A percentile compares a stretch with the other conserved stretches of the same genome.
Conservation (phyloP, 2,113 vertebrate species). For the Apteryx owenii region DNA sequence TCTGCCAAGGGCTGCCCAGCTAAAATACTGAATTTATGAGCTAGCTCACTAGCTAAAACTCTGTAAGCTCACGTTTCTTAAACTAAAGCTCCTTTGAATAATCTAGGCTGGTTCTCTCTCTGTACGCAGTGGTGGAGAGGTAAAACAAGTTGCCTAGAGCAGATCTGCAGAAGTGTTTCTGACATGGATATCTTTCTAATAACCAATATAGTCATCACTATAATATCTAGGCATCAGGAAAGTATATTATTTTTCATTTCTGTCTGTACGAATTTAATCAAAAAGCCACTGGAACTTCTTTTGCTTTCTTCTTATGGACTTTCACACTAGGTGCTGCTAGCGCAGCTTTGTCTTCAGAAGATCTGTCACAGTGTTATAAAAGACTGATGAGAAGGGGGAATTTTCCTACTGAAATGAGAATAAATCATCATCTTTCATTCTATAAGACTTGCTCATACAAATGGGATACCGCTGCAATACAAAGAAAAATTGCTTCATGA, state of each 20-base stretch:
- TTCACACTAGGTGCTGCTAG: constrained; percentile 21
- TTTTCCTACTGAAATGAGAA: constrained; percentile 47
- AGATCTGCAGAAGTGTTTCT: constrained; percentile 33
- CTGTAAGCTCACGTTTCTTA: constrained; percentile 35
- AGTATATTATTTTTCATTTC: constrained; percentile 40
- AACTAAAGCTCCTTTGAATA: constrained; percentile 20
- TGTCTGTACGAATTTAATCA: constrained; percentile 54
- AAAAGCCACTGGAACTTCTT: constrained; percentile 37
- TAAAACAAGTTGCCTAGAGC: not conserved
- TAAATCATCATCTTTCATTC: constrained; percentile 44
- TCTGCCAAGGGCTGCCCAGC: constrained; percentile 43
- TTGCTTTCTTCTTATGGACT: constrained; percentile 23
- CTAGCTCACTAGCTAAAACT: constrained; percentile 13
- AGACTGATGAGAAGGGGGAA: constrained; percentile 49
- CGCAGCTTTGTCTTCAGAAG: constrained; percentile 8
- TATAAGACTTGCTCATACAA: not conserved
- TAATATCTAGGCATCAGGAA: not conserved
- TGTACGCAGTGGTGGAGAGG: not conserved
- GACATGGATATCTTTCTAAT: not conserved
- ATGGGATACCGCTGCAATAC: not conserved
- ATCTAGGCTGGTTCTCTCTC: constrained; percentile 3
- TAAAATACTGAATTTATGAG: constrained; percentile 69
- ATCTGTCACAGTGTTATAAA: not conserved
- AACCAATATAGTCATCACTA: not conserved
- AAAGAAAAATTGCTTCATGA: not conserved